A percentile compares a stretch with the other conserved stretches of the same genome.
These are phyloP conservation scores for Tetragonisca angustula DNA, from an alignment of 2,888 invertebrate species.

Conservation along the genomic window DNA sequence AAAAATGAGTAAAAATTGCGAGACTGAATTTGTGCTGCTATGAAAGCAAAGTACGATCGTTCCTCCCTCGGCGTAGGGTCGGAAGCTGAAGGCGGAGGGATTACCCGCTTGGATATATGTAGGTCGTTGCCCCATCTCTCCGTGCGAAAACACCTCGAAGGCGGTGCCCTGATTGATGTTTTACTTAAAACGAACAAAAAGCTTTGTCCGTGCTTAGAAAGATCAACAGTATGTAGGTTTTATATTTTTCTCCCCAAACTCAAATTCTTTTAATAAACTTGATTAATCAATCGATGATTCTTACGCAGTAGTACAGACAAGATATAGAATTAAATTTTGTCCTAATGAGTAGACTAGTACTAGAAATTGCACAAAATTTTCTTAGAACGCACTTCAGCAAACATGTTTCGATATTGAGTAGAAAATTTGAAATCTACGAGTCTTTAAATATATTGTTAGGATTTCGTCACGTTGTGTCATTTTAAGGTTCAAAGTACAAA, in stretches of 20 bases:
- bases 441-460: too few species aligned
- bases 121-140: conserved; percentile 40
- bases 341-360: too few species aligned
- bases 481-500: too few species aligned
- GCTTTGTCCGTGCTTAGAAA: neutral
- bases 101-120: conserved; percentile 10
- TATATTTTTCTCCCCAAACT: neutral
- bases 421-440: too few species aligned
- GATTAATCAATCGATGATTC: too few species aligned
- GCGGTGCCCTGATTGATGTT: neutral
- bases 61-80: conserved; percentile 15
- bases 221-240: neutral
- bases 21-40: neutral
- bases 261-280: too few species aligned
- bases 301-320: too few species aligned
- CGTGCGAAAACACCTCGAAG: neutral
- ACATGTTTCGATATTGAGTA: too few species aligned
- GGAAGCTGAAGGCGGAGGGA: conserved; percentile 18
- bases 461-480: too few species aligned
- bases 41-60: neutral
- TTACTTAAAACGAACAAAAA: neutral
- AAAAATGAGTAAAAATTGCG: neutral
- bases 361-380: too few species aligned
- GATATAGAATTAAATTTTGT: too few species aligned
- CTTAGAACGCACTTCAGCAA: too few species aligned